Evolutionary conservation across 1,140 invertebrate species (phyloP), one percentile per base, ranked within the genome.

Genomic region (Aphelinus atriplicis): DNA sequence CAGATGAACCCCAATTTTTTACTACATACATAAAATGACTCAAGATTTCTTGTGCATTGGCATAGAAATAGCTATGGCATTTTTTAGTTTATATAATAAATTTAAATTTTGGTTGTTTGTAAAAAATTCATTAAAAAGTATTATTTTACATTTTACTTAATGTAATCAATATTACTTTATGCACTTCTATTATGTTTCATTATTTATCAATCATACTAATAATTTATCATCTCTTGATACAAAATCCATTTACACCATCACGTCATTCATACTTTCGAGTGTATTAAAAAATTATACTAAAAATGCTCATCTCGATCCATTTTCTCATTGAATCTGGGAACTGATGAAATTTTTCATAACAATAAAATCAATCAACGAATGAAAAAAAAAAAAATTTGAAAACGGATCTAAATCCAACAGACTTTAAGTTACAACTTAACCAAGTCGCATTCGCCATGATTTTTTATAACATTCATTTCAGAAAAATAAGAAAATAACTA

Each of bases 331-430:
- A 70, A 70, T 4, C 51, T 47, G 26, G 43, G 26, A 45, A 68
- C 58, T 42, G 53, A 64, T 42, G 7, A 47, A 69, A 68, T 68
- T 51, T 58, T 58, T 26, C 26, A 51, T 75, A 75, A 76, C 68
- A 76, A 71, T 71, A 71, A 76, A 76, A 71, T 76, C 46, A 66
- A 76, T 71, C 6, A 76, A 76, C 68, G 60, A 76, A 76, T 61
- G 48, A 70, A 26, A 26, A 26, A 26, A 26, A 26, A 26, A 26
- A 26, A 26, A 26, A 26, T 26, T 26, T 26, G 57, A 71, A 42
- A 57, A 61, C 56, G 47, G 68, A 60, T 71, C 58, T 66, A 53
- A 76, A 71, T 26, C 26, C 26, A 66, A 71, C 45, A 71, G 62
- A 68, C 75, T 53, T 53, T 75, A 64, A 72, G 3, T 57, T 57